Percentiles rank a stretch among this genome's conserved stretches.
Evolutionary conservation across 1,140 invertebrate genomes (phyloP).

Genomic region (Pemphigus obesinymphae): DNA sequence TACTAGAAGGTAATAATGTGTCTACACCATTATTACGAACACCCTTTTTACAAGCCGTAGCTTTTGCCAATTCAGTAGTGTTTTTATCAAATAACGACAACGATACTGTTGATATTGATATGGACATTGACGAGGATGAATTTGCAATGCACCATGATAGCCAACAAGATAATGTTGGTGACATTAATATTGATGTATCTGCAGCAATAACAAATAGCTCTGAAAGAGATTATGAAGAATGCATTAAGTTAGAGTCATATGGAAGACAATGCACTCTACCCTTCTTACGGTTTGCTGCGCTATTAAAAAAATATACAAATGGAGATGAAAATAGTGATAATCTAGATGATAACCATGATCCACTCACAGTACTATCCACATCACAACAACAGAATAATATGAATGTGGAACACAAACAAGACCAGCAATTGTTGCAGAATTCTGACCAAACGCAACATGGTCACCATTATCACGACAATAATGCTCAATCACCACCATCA

Average conservation of each 20-base stretch:
- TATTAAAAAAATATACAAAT: conserved; percentile 82
- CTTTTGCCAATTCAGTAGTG: background rate
- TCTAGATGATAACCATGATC: background rate
- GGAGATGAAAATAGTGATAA: conserved; percentile 51
- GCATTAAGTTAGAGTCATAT: background rate
- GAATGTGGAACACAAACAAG: background rate
- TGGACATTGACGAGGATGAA: background rate
- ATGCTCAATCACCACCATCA: background rate
- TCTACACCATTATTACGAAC: no score
- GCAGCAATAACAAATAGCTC: no score
- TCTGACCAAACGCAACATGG: background rate
- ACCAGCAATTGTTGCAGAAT: background rate
- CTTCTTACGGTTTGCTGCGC: conserved; percentile 74
- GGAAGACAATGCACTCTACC: conserved; percentile 64
- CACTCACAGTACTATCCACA: background rate
- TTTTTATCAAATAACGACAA: background rate
- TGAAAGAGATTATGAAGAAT: background rate
- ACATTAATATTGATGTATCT: background rate
- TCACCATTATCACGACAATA: background rate
- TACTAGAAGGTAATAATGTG: no score
- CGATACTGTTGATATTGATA: background rate
- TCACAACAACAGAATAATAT: background rate
- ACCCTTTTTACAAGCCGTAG: conserved; percentile 3
- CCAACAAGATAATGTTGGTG: background rate
- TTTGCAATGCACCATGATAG: background rate